Evolutionary conservation across 2,888 invertebrate genomes (phyloP).

Genomic region (Ectemnius lituratus): DNA sequence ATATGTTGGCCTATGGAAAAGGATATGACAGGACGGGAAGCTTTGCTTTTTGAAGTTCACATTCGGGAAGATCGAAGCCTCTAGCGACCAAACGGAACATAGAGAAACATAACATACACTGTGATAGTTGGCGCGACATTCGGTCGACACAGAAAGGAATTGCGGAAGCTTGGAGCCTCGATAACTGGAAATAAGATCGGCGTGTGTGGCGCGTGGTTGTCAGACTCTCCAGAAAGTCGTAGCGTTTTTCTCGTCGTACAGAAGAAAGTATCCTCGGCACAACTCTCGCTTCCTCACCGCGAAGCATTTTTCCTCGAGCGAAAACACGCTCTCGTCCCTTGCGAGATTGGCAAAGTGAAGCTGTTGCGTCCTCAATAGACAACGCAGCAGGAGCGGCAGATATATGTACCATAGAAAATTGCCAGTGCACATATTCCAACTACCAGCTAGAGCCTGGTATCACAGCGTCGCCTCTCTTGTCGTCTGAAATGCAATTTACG

Average conservation of each 20-base stretch:
- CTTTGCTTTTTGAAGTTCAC: too few species aligned
- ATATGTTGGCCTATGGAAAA: too few species aligned
- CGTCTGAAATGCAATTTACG: slow-evolving; percentile 22
- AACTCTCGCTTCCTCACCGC: slow-evolving; percentile 16
- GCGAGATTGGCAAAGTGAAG: background rate
- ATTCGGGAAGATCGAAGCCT: too few species aligned
- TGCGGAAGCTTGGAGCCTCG: background rate
- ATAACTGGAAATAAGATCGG: slow-evolving; percentile 3
- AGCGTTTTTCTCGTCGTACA: too few species aligned
- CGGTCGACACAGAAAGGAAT: background rate
- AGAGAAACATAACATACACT: background rate
- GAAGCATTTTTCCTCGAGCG: slow-evolving; percentile 2
- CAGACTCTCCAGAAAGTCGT: background rate
- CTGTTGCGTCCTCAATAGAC: slow-evolving; percentile 17
- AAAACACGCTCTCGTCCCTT: background rate
- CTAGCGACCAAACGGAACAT: background rate
- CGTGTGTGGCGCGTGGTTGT: background rate
- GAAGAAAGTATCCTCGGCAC: background rate
- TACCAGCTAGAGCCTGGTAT: background rate
- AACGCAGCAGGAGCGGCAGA: slow-evolving; percentile 25
- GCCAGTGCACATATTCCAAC: slow-evolving; percentile 25
- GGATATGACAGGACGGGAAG: too few species aligned
- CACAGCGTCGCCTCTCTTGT: background rate
- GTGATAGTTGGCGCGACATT: background rate
- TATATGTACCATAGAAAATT: slow-evolving; percentile 30